A percentile compares a stretch with the other conserved stretches of the same genome.
Conservation (phyloP, 1,140 invertebrate species). For the Ctenoplectra terminalis region DNA sequence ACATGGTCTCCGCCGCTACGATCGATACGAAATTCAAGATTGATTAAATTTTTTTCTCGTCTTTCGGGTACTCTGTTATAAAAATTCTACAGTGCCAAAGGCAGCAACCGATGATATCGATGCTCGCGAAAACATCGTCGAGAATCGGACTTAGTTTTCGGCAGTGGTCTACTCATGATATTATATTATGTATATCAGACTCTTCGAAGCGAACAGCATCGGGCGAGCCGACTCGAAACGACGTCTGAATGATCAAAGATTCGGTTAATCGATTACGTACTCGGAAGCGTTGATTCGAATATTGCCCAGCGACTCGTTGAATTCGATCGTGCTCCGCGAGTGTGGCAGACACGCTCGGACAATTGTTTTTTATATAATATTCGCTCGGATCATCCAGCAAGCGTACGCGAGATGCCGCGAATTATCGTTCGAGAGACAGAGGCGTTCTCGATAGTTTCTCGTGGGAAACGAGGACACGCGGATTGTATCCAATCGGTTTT, state of each 20-base stretch:
- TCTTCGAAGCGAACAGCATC: conserved; percentile 1
- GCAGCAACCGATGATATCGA: neutral
- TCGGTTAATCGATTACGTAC: conserved; percentile 9
- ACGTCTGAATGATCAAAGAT: conserved; percentile 20
- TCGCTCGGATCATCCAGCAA: conserved; percentile 45
- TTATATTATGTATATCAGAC: neutral
- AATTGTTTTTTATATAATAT: conserved; percentile 65
- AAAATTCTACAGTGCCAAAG: no score
- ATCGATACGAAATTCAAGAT: no score
- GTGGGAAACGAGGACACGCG: conserved; percentile 47
- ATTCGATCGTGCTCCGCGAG: conserved; percentile 28
- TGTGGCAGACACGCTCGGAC: conserved; percentile 32
- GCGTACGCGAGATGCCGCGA: conserved; percentile 24
- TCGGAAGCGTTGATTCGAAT: conserved; percentile 7
- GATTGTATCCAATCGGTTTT: conserved; percentile 66
- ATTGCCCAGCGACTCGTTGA: conserved; percentile 23
- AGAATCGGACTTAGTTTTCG: neutral
- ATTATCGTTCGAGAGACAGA: conserved; percentile 39
- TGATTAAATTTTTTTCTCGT: no score
- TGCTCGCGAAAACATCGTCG: neutral
- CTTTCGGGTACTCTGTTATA: no score
- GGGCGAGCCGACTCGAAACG: neutral
- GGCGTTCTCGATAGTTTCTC: conserved; percentile 54
- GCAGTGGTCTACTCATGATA: neutral
- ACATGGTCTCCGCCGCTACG: no score